These are phyloP conservation scores for Neosilurus hyrtlii DNA, from an alignment of 2,797 vertebrate genomes.

Conservation along the genomic window DNA sequence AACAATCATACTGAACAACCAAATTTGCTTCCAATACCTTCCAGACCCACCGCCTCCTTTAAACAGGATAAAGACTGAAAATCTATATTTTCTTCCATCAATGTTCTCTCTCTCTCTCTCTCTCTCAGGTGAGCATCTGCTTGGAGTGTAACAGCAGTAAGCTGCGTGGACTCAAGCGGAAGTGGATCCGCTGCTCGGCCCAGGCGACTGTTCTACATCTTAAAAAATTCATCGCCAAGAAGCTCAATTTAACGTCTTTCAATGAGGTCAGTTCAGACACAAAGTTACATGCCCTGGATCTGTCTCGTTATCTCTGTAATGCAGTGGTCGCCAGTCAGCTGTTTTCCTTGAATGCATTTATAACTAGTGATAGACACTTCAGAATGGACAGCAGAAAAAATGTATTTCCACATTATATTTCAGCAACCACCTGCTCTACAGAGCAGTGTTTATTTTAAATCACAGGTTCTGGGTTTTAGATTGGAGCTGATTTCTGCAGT, in stretches of 20 bases:
- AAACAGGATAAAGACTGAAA: neutral
- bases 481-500: neutral
- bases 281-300: neutral
- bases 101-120: neutral
- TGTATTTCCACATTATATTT: neutral
- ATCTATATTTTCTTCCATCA: neutral
- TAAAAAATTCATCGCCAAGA: constrained; percentile 99
- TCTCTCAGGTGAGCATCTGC: constrained; percentile 92
- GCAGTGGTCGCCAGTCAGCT: neutral
- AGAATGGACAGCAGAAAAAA: neutral
- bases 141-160: constrained; percentile 99
- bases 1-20: too few species aligned
- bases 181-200: constrained; percentile 98
- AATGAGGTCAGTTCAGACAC: constrained; percentile 84
- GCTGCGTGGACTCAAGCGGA: constrained; percentile 91
- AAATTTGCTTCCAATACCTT: too few species aligned
- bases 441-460: neutral
- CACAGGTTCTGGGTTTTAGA: neutral
- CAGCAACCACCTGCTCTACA: neutral
- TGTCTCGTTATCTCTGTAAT: neutral
- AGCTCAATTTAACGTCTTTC: constrained; percentile 97
- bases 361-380: neutral
- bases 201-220: constrained; percentile 97
- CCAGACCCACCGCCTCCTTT: neutral
- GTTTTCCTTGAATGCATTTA: neutral